A percentile compares a stretch with the other conserved stretches of the same genome.
Conservation (phyloP, 2,888 invertebrate species). For the Catonia carolina region DNA sequence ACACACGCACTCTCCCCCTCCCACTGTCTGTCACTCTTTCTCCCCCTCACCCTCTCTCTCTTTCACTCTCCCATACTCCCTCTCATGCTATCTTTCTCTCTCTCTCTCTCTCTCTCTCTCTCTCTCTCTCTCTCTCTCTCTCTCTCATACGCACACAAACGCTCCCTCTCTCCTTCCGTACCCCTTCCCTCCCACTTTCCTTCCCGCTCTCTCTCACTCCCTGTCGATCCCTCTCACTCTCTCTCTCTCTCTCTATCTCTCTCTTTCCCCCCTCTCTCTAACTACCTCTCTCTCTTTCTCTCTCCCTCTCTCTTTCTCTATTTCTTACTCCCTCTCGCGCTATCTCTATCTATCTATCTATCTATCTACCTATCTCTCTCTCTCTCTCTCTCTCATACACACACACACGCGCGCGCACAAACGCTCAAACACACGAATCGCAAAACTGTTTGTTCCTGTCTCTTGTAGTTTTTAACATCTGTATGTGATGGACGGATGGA, state of each 20-base stretch:
- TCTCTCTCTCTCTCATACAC: too few relatives aligned
- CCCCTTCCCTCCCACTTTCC: constrained; percentile 1
- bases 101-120: neutral
- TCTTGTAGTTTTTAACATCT: too few relatives aligned
- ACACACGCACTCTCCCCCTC: neutral
- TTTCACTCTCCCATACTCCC: neutral
- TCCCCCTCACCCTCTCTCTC: neutral
- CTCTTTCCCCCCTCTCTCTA: neutral
- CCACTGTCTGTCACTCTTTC: neutral
- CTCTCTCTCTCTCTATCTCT: neutral
- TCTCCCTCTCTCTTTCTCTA: neutral
- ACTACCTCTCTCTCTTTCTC: neutral
- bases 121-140: constrained; percentile 8
- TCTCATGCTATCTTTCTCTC: neutral
- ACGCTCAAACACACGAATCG: neutral
- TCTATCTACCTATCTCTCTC: neutral
- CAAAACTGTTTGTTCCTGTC: too few relatives aligned
- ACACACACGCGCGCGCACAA: too few relatives aligned
- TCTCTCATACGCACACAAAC: too few relatives aligned
- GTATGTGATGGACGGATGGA: too few relatives aligned
- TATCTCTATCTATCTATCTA: neutral
- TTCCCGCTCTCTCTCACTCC: neutral
- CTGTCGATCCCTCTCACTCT: neutral
- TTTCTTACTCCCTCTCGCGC: neutral
- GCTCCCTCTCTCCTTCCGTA: too few relatives aligned